phyloP scores from a whole-genome alignment of 1,140 invertebrate species.

The Lucilia sericata region DNA sequence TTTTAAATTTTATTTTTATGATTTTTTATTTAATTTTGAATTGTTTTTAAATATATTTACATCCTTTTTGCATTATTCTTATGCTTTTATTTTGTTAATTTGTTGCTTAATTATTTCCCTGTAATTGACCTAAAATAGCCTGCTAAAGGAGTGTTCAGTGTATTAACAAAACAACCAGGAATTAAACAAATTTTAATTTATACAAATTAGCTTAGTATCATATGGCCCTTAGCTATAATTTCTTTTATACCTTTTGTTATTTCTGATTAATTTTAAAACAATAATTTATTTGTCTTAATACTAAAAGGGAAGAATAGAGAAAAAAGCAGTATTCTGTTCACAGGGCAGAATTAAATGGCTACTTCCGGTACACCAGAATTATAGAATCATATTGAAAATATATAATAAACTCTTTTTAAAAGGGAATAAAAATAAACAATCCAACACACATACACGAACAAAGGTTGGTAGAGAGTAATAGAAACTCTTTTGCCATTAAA shows the following conservation, averaged over 20 bases:
- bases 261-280: constrained; percentile 38
- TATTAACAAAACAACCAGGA: background rate
- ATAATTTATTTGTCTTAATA: constrained; percentile 42
- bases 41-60: too few species aligned
- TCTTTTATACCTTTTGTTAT: constrained; percentile 17
- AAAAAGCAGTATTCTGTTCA: background rate
- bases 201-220: background rate
- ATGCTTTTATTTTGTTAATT: too few species aligned
- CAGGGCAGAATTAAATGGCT: constrained; percentile 4
- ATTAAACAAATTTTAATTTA: background rate
- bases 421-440: background rate
- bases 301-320: background rate
- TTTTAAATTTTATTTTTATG: too few species aligned
- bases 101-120: background rate
- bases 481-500: constrained; percentile 37
- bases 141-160: background rate
- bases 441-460: background rate
- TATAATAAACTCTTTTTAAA: too few species aligned
- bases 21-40: too few species aligned
- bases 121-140: constrained; percentile 8
- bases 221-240: background rate
- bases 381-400: background rate
- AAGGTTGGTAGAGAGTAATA: background rate
- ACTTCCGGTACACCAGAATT: background rate
- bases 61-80: too few species aligned